Evolutionary conservation across 2,888 invertebrate genomes (phyloP).

Genomic region (Ecliptopera silaceata): DNA sequence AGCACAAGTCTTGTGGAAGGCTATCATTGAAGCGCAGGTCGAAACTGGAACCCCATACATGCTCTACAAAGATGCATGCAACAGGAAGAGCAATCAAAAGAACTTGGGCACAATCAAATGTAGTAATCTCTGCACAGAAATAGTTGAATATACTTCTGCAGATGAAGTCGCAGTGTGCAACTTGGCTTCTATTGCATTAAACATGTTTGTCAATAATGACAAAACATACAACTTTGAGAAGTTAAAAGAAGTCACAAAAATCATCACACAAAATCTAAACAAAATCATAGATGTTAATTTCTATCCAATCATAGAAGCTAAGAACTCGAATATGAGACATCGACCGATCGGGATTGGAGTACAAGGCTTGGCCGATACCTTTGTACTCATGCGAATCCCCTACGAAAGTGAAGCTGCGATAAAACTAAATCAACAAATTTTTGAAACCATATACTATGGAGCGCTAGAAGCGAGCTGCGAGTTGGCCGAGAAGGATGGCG

Average conservation of each 20-base stretch:
- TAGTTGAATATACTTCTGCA: conserved; percentile 95
- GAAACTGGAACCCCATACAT: conserved; percentile 99
- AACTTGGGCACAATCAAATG: conserved; percentile 99
- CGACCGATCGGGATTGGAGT: conserved; percentile 96
- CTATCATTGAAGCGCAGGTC: conserved; percentile 96
- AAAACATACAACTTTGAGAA: conserved; percentile 94
- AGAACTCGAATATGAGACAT: conserved; percentile 92
- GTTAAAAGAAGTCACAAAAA: conserved; percentile 93
- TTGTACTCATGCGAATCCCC: conserved; percentile 95
- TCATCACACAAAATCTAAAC: conserved; percentile 95
- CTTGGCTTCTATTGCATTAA: conserved; percentile 97
- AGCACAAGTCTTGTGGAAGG: conserved; percentile 96
- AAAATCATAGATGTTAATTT: conserved; percentile 98
- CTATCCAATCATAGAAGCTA: conserved; percentile 96
- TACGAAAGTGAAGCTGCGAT: conserved; percentile 95
- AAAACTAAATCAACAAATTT: conserved; percentile 95
- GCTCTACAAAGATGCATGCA: conserved; percentile 98
- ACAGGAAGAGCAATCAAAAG: conserved; percentile 98
- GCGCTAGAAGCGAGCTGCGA: conserved; percentile 98
- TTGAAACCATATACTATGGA: conserved; percentile 99
- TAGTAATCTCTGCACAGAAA: conserved; percentile 99
- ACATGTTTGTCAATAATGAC: conserved; percentile 93
- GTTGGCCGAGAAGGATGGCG: conserved; percentile 91
- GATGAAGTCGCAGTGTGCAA: conserved; percentile 99
- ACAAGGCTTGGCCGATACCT: conserved; percentile 98